Evolutionary conservation across 2,888 invertebrate genomes (phyloP).

Genomic region (Metalampra italica): DNA sequence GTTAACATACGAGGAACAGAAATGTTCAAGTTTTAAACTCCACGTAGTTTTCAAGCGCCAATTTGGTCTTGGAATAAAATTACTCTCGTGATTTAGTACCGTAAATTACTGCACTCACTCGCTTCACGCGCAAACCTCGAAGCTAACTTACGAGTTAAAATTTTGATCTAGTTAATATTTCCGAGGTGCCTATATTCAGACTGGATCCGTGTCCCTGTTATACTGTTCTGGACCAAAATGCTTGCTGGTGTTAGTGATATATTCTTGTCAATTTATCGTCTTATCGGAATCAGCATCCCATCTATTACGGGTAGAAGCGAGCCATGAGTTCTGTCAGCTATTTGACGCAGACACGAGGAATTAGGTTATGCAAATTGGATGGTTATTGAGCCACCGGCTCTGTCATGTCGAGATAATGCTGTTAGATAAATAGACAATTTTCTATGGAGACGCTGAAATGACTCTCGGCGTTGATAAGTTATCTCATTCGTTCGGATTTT

Average conservation of each 20-base stretch:
- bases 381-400: slow-evolving; percentile 46
- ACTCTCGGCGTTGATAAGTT: not conserved
- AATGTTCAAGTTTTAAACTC: slow-evolving; percentile 24
- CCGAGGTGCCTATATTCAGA: too few species aligned
- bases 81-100: slow-evolving; percentile 13
- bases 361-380: slow-evolving; percentile 64
- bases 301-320: slow-evolving; percentile 38
- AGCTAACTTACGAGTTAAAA: slow-evolving; percentile 9
- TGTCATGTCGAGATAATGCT: slow-evolving; percentile 41
- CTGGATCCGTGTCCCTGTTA: too few species aligned
- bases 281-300: slow-evolving; percentile 45
- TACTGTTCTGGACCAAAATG: too few species aligned
- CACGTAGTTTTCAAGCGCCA: slow-evolving; percentile 13
- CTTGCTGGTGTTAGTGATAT: slow-evolving; percentile 9
- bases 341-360: slow-evolving; percentile 55
- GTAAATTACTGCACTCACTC: slow-evolving; percentile 6
- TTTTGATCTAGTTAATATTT: too few species aligned
- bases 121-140: slow-evolving; percentile 14
- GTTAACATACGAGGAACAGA: slow-evolving; percentile 16
- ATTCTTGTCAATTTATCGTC: slow-evolving; percentile 43
- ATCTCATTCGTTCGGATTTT: not conserved
- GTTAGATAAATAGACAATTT: slow-evolving; percentile 29
- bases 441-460: slow-evolving; percentile 5
- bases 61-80: slow-evolving; percentile 21
- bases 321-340: slow-evolving; percentile 51